Evolutionary conservation across 2,888 invertebrate species (phyloP).

Genomic region (Drosophila pullipes): DNA sequence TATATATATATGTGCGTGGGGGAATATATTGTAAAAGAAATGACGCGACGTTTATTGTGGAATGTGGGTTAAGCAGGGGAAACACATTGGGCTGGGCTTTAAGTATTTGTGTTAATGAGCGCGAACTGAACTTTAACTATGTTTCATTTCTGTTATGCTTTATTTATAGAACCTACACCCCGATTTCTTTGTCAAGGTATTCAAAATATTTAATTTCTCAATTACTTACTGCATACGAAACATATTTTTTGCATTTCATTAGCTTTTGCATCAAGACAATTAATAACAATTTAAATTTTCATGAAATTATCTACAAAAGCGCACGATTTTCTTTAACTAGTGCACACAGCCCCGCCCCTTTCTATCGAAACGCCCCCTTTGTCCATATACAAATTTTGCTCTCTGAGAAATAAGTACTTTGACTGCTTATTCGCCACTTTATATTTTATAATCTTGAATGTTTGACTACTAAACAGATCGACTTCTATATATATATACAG

Average conservation of each 20-base stretch:
- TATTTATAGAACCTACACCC: conserved; percentile 85
- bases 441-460: conserved; percentile 13
- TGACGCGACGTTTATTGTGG: conserved; percentile 5
- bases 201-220: conserved; percentile 68
- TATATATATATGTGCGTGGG: not conserved
- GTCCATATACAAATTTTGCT: not conserved
- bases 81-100: conserved; percentile 11
- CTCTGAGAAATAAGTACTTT: conserved; percentile 2
- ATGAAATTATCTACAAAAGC: conserved; percentile 21
- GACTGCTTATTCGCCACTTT: conserved; percentile 11
- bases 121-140: conserved; percentile 66
- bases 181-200: conserved; percentile 85
- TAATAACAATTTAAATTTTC: conserved; percentile 33
- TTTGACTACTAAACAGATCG: conserved; percentile 3
- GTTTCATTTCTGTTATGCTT: conserved; percentile 76
- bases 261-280: conserved; percentile 65
- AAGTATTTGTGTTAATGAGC: conserved; percentile 38
- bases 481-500: not conserved
- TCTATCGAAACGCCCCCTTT: not conserved
- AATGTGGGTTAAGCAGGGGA: conserved; percentile 22
- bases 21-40: not conserved
- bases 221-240: conserved; percentile 57
- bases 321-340: conserved; percentile 47
- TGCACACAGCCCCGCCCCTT: conserved; percentile 29
- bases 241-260: conserved; percentile 66